Percentiles rank a stretch among this genome's conserved stretches.
Evolutionary conservation across 2,797 vertebrate species (phyloP).

Genomic region (Sebastes alutus): DNA sequence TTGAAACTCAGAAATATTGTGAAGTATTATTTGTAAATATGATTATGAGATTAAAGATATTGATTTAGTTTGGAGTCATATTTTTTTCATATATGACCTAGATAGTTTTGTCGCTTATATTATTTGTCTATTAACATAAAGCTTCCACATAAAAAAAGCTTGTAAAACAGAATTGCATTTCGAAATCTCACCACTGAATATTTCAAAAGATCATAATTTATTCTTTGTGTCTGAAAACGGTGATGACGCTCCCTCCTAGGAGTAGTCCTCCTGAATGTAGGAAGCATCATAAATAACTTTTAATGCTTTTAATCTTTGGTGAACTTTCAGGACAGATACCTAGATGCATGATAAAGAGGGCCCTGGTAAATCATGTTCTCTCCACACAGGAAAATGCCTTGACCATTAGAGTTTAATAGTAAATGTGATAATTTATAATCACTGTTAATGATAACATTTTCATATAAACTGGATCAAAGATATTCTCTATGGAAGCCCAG

Average conservation of each 20-base stretch:
- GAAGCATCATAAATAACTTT: background rate
- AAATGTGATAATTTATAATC: background rate
- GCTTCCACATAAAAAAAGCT: background rate
- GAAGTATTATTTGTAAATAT: background rate
- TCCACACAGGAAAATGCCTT: background rate
- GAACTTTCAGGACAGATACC: background rate
- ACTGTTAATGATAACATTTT: background rate
- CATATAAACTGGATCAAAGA: background rate
- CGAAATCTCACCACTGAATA: background rate
- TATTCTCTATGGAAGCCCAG: background rate
- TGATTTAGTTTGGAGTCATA: background rate
- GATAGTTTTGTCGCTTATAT: background rate
- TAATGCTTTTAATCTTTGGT: background rate
- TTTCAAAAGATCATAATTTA: background rate
- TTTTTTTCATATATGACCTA: background rate
- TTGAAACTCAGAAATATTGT: background rate
- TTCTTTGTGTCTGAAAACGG: background rate
- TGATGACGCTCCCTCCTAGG: background rate
- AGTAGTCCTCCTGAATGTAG: background rate
- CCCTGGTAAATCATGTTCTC: background rate
- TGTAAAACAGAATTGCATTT: background rate
- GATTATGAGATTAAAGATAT: background rate
- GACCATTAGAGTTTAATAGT: background rate
- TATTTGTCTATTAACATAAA: background rate
- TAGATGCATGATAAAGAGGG: background rate